These are phyloP conservation scores for Cephus pulcher DNA, from an alignment of 2,888 invertebrate genomes.

Conservation along the genomic window DNA sequence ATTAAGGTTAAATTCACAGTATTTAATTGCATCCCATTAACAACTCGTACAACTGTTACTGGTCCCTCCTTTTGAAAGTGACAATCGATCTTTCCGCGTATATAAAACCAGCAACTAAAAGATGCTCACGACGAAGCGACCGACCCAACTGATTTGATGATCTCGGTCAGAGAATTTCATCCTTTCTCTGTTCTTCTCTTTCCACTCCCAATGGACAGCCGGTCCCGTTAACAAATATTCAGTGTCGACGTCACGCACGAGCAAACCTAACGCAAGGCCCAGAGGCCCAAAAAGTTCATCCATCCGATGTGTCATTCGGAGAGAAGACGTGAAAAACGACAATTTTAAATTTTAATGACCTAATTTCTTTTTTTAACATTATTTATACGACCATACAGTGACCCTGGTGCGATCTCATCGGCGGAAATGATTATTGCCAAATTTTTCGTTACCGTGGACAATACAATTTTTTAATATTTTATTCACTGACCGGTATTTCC, in stretches of 20 bases:
- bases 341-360: background rate
- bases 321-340: background rate
- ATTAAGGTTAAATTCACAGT: background rate
- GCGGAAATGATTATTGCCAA: background rate
- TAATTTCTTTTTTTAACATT: background rate
- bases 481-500: background rate
- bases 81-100: background rate
- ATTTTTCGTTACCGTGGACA: background rate
- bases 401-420: background rate
- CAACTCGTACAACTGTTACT: background rate
- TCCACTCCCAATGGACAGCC: slow-evolving; percentile 19
- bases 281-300: background rate
- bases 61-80: background rate
- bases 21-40: background rate
- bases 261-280: background rate
- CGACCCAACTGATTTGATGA: slow-evolving; percentile 22
- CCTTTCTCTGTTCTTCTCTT: slow-evolving; percentile 26
- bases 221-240: slow-evolving; percentile 43
- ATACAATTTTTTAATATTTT: background rate
- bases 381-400: background rate
- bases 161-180: slow-evolving; percentile 34
- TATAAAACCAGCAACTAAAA: background rate
- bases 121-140: background rate
- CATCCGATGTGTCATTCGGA: background rate
- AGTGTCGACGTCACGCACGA: background rate